phyloP scores from a whole-genome alignment of 2,113 vertebrate species.

The Butorides virescens region DNA sequence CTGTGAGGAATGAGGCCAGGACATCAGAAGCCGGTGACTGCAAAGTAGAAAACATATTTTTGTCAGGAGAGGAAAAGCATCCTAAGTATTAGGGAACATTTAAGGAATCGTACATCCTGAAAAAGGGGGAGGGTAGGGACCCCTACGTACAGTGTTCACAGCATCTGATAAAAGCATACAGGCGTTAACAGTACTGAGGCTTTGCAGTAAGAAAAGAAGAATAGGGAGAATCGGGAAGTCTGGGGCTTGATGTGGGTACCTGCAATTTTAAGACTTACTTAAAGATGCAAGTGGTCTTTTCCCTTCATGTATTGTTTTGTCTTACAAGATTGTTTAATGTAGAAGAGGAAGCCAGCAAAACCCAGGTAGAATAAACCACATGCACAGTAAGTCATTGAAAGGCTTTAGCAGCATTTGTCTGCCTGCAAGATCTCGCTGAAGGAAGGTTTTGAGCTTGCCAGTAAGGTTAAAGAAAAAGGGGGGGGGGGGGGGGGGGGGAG shows the following conservation, averaged over 20 bases:
- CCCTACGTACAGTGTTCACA: background rate
- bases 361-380: background rate
- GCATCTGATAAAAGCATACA: background rate
- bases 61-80: background rate
- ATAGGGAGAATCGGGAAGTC: background rate
- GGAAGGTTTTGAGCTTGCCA: conserved; percentile 5
- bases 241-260: background rate
- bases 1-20: rapidly evolving
- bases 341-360: background rate
- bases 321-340: background rate
- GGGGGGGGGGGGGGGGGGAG: rapidly evolving
- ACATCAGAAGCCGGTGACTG: background rate
- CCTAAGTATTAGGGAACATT: background rate
- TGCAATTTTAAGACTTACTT: background rate
- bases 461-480: rapidly evolving
- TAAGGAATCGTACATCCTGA: background rate
- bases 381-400: background rate
- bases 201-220: background rate
- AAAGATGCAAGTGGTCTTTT: background rate
- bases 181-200: background rate
- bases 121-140: background rate
- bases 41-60: background rate
- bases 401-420: background rate
- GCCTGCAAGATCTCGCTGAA: background rate
- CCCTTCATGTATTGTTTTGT: background rate